Evolutionary conservation across 1,140 invertebrate species (phyloP).

Genomic region (Tetraneura akinire): DNA sequence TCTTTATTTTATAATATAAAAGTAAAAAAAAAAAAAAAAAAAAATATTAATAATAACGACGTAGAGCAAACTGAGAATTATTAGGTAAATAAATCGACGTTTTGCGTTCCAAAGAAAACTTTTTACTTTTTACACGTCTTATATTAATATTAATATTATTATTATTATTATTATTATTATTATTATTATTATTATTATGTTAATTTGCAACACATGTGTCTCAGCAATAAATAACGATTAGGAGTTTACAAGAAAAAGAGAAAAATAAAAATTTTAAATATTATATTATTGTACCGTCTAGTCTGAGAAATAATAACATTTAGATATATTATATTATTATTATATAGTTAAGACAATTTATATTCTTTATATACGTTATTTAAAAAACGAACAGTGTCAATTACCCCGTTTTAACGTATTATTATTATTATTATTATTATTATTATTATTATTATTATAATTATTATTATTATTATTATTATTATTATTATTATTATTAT

Average conservation of each 20-base stretch:
- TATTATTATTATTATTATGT: no score
- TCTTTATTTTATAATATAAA: conserved; percentile 25
- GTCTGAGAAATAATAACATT: conserved; percentile 48
- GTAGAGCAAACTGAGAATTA: no score
- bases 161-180: no score
- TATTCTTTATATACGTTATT: conserved; percentile 46
- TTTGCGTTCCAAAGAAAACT: conserved; percentile 7
- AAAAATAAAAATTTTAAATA: no score
- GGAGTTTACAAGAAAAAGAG: neutral
- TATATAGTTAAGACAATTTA: conserved; percentile 45
- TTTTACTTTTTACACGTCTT: conserved; percentile 32
- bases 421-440: conserved; percentile 5
- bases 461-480: no score
- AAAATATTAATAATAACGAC: no score
- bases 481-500: no score
- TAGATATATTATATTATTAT: no score
- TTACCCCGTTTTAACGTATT: conserved; percentile 43
- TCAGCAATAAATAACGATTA: conserved; percentile 50
- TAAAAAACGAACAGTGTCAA: conserved; percentile 46
- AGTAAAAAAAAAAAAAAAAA: neutral
- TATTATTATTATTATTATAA: no score
- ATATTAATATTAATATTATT: no score
- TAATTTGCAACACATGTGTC: neutral
- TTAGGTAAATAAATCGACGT: neutral
- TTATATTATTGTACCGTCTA: no score